Evolutionary conservation across 2,888 invertebrate genomes (phyloP).

Genomic region (Carcina quercana): DNA sequence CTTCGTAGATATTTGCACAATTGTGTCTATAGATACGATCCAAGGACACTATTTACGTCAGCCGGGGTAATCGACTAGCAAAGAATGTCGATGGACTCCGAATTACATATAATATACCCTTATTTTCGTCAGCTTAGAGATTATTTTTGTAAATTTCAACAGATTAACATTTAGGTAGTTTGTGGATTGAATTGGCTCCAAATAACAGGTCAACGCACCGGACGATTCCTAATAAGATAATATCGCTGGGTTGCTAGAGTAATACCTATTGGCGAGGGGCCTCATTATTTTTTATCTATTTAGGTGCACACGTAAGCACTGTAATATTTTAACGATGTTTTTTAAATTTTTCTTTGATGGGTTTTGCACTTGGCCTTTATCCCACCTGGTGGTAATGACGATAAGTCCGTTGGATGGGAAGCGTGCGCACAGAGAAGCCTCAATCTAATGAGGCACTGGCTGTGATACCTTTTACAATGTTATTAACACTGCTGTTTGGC

Average conservation of each 20-base stretch:
- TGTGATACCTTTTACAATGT: no score
- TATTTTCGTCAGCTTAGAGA: conserved; percentile 27
- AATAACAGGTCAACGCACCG: conserved; percentile 11
- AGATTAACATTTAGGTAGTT: conserved; percentile 5
- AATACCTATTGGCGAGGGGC: no score
- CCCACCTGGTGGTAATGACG: no score
- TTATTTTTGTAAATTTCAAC: conserved; percentile 16
- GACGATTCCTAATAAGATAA: conserved; percentile 5
- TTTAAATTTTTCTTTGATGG: no score
- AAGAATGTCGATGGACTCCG: conserved; percentile 20
- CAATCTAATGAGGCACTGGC: no score
- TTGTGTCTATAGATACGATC: conserved; percentile 57
- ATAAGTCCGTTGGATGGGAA: no score
- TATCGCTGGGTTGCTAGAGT: not conserved
- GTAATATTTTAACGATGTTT: no score
- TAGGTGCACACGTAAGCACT: no score
- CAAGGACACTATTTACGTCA: conserved; percentile 67
- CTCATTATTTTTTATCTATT: no score
- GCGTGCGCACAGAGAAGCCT: no score
- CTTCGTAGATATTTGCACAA: conserved; percentile 55
- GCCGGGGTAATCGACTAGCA: conserved; percentile 35
- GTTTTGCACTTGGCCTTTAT: no score
- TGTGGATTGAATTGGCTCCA: conserved; percentile 4
- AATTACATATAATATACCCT: conserved; percentile 28
- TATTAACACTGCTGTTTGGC: no score